A percentile compares a stretch with the other conserved stretches of the same genome.
These are phyloP conservation scores for Bubo bubo DNA, from an alignment of 2,113 vertebrate genomes.

Conservation along the genomic window DNA sequence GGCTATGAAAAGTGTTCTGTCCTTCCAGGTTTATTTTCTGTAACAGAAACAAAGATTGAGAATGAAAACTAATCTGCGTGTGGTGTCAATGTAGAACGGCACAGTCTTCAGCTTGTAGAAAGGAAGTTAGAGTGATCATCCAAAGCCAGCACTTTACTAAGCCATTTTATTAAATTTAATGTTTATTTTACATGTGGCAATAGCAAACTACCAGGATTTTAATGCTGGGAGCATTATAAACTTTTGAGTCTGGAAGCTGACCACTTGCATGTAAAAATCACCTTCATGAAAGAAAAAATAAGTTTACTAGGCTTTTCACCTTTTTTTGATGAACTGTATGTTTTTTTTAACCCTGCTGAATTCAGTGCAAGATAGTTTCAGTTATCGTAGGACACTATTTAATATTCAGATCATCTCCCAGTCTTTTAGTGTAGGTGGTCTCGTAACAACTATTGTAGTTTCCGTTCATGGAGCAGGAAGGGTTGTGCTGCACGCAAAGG, in stretches of 20 bases:
- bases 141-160: not conserved
- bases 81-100: not conserved
- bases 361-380: not conserved
- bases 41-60: not conserved
- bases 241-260: not conserved
- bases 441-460: not conserved
- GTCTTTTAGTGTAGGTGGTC: not conserved
- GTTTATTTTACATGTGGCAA: not conserved
- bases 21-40: not conserved
- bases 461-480: accelerated
- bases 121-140: not conserved
- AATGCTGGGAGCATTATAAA: not conserved
- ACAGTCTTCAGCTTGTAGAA: not conserved
- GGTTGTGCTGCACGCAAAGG: accelerated
- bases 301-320: accelerated
- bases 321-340: accelerated
- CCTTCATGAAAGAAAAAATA: not conserved
- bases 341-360: not conserved
- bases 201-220: not conserved
- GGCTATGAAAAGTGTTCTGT: not conserved
- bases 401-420: not conserved
- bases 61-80: not conserved
- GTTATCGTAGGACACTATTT: not conserved
- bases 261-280: not conserved
- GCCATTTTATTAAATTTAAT: not conserved